Base-by-base conservation (phyloP, 2,113 vertebrate genomes). In the Capricornis sumatraensis region DNA sequence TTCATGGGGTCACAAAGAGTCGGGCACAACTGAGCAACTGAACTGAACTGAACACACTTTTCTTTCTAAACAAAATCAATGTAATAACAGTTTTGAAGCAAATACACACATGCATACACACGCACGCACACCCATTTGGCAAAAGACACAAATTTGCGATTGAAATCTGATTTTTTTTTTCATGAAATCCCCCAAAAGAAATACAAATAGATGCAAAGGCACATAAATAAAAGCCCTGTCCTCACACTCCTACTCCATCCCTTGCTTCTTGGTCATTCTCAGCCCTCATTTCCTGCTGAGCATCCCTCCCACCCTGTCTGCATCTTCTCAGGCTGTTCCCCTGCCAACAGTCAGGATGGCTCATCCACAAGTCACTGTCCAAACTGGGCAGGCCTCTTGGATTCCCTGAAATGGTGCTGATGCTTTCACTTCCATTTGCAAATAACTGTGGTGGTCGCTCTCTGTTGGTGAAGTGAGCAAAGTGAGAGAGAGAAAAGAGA, bases 301-400 rank as follows among this genome's bases (percentile, higher is more conserved):
- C 82, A 23, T 30, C 27, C 47, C 28, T 40, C 21, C 17, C 10
- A 11, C 16, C 21, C 12, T n/a, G 7, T 15, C 21, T 3, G 6
- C 2, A 1, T 52, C 47, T 27, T 27, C 52, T 14, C 21, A 25
- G 30, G 4, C 55, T 62, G 43, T 13, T 30, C 28, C n/a, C 23
- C 8, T 2, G 14, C 14, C 53, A 25, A 1, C 23, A 27, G 21
- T 27, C 60, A 50, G 27, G 40, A 3, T 0, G 7, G 19, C 15
- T 53, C 7, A 3, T 28, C 62, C 43, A 3, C 40, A 55, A 15
- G 30, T 40, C 16, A 0, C 30, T 36, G 28, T 40, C 15, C 13
- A 25, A 52, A 3, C 55, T 12, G 6, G 27, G 2, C 52, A 76
- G 52, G 33, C 36, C 81, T n/a, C 57, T 36, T 23, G 30, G 28